These are phyloP conservation scores for Denticeps clupeoides DNA, from an alignment of 2,797 vertebrate genomes.

Conservation along the genomic window DNA sequence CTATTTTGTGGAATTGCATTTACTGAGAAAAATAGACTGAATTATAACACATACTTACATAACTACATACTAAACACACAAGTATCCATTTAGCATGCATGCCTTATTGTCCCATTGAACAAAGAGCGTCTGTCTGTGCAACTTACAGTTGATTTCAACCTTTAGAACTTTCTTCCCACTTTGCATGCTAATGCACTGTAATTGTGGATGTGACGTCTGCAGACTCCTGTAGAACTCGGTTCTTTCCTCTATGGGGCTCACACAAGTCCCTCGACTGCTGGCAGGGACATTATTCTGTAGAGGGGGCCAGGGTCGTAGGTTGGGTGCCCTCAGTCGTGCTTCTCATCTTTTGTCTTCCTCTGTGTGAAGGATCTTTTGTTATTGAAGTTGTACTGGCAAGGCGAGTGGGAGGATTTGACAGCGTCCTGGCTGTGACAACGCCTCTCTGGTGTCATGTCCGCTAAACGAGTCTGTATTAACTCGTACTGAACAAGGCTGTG, in stretches of 20 bases:
- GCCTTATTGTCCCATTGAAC: no score
- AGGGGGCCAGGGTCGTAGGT: constrained; percentile 8
- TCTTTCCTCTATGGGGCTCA: constrained; percentile 1
- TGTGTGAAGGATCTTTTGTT: constrained; percentile 25
- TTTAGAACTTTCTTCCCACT: background rate
- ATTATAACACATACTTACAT: no score
- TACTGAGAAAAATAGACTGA: no score
- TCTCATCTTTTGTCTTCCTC: constrained; percentile 12
- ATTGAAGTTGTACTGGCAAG: constrained; percentile 23
- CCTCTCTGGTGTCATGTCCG: no score
- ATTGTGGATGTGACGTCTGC: background rate
- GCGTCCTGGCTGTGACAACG: constrained; percentile 23
- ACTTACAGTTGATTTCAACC: background rate
- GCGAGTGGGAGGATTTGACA: constrained; percentile 47
- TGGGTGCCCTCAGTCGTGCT: constrained; percentile 10
- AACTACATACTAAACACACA: no score
- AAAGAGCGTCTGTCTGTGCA: background rate
- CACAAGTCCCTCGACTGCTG: constrained; percentile 14
- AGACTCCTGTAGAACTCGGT: background rate
- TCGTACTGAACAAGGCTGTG: constrained; percentile 9
- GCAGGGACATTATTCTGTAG: constrained; percentile 2
- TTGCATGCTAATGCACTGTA: background rate
- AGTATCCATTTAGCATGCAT: no score
- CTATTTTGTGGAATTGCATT: no score
- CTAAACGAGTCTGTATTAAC: no score